Evolutionary conservation across 2,113 vertebrate species (phyloP).

Genomic region (Pyxicephalus adspersus): DNA sequence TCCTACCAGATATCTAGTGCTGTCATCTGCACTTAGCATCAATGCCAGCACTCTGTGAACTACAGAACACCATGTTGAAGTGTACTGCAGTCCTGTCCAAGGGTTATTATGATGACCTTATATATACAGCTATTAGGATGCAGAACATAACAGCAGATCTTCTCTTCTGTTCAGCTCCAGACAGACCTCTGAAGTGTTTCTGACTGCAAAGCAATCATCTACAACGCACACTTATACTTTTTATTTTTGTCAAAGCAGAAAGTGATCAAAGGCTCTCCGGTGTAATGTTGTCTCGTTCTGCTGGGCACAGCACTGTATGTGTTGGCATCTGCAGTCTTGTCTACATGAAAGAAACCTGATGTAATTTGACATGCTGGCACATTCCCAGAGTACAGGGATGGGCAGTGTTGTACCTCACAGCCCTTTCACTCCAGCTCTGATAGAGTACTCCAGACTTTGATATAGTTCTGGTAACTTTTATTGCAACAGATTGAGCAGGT

Average conservation of each 20-base stretch:
- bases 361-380: conserved; percentile 13
- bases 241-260: background rate
- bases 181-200: no score
- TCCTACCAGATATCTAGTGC: no score
- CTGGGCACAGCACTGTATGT: background rate
- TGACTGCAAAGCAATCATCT: no score
- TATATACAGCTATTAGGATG: no score
- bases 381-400: conserved; percentile 8
- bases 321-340: conserved; percentile 2
- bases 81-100: no score
- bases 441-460: background rate
- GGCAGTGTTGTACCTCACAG: background rate
- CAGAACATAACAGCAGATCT: no score
- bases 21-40: no score
- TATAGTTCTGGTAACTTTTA: conserved; percentile 14
- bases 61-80: no score
- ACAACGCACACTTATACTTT: no score
- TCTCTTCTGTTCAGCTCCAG: no score
- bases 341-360: conserved; percentile 27
- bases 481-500: conserved; percentile 13
- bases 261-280: background rate
- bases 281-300: conserved; percentile 20
- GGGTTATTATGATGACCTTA: no score
- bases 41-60: no score
- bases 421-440: background rate